Conservation (phyloP, 2,113 vertebrate genomes). For the Laticauda laticaudata region DNA sequence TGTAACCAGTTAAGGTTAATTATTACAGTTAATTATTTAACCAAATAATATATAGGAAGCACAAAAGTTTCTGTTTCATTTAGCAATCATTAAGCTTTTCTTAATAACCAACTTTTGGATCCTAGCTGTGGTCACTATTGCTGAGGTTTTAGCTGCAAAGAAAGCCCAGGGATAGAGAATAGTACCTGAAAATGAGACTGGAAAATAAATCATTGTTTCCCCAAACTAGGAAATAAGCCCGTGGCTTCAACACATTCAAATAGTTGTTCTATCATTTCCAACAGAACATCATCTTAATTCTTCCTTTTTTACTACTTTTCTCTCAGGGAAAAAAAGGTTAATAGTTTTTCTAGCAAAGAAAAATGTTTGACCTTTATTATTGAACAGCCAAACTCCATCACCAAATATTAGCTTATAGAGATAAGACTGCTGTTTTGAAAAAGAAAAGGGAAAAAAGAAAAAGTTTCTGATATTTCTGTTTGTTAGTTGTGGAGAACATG, state of each 20-base stretch:
- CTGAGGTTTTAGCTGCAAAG: conserved; percentile 20
- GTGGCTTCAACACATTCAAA: conserved; percentile 30
- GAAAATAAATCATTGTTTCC: conserved; percentile 25
- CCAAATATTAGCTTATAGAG: background rate
- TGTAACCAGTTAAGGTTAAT: background rate
- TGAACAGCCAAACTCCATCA: background rate
- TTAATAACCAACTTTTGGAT: background rate
- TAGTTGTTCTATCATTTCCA: conserved; percentile 25
- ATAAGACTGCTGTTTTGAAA: background rate
- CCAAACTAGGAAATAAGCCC: conserved; percentile 54
- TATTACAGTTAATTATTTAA: too few relatives aligned
- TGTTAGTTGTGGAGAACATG: background rate
- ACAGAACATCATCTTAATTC: background rate
- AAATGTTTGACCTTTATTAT: background rate
- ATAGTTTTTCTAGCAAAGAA: background rate
- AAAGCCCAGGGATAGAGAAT: conserved; percentile 43
- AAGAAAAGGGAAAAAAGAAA: background rate
- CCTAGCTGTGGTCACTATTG: conserved; percentile 7
- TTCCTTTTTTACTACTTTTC: conserved; percentile 12
- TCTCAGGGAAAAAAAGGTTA: background rate
- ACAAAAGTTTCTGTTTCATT: background rate
- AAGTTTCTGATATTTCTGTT: background rate
- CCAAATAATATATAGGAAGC: background rate
- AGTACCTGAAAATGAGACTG: conserved; percentile 43
- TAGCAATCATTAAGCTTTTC: background rate